phyloP scores from a whole-genome alignment of 2,797 vertebrate genomes.

The Xiphorhynchus erythropygius region DNA sequence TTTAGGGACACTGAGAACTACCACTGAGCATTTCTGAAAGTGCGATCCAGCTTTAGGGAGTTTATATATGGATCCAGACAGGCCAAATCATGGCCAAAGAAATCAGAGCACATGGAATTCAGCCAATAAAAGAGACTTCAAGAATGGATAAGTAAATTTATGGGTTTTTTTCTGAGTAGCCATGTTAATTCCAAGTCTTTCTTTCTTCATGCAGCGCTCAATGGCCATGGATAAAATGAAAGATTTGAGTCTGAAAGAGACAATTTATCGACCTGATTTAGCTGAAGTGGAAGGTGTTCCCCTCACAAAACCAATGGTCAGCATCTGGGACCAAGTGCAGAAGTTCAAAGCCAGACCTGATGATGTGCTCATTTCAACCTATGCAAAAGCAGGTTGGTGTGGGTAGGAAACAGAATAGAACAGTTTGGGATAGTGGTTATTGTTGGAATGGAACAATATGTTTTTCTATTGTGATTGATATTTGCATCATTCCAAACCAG shows the following conservation, averaged over 20 bases:
- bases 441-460: neutral
- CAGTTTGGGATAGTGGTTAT: neutral
- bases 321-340: conserved; percentile 55
- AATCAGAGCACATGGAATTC: neutral
- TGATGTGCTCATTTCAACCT: conserved; percentile 73
- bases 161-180: neutral
- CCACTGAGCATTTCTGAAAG: neutral
- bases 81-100: neutral
- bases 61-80: neutral
- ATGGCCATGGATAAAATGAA: conserved; percentile 54
- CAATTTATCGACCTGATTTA: rapidly evolving
- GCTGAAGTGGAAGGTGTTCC: conserved; percentile 54
- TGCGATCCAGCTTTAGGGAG: neutral
- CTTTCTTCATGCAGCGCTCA: neutral
- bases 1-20: neutral
- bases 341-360: conserved; percentile 75
- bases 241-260: conserved; percentile 5
- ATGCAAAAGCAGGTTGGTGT: conserved; percentile 75
- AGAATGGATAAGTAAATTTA: neutral
- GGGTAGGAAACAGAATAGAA: neutral
- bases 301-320: neutral
- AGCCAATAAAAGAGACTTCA: neutral
- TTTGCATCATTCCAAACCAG: neutral
- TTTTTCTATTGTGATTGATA: neutral
- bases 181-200: neutral